These are phyloP conservation scores for Anticlea derivata DNA, from an alignment of 2,888 invertebrate genomes.

Conservation along the genomic window DNA sequence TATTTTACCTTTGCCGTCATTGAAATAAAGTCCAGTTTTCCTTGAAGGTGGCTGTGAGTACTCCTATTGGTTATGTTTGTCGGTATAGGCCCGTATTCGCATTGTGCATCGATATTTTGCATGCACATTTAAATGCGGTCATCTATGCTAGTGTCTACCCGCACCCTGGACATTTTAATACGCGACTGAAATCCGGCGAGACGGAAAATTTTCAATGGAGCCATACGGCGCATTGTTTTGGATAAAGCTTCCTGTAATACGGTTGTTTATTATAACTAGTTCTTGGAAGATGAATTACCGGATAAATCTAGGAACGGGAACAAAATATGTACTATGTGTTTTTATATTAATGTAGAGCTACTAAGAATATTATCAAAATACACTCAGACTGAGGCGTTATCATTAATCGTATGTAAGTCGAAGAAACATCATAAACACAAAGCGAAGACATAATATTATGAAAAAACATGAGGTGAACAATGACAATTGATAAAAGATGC, in stretches of 20 bases:
- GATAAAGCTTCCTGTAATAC: constrained; percentile 33
- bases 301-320: constrained; percentile 9
- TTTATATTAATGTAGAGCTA: too few species aligned
- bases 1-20: constrained; percentile 25
- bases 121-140: constrained; percentile 81
- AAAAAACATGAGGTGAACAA: not conserved
- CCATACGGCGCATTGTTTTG: constrained; percentile 44
- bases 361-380: too few species aligned
- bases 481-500: too few species aligned
- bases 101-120: constrained; percentile 79
- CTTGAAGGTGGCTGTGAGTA: constrained; percentile 32
- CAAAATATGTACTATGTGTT: too few species aligned
- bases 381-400: too few species aligned
- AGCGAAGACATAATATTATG: constrained; percentile 1
- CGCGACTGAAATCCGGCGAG: constrained; percentile 58
- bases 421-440: not conserved
- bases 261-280: constrained; percentile 21
- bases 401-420: too few species aligned
- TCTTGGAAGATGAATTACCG: constrained; percentile 21
- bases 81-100: constrained; percentile 63
- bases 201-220: constrained; percentile 54
- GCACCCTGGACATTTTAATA: constrained; percentile 59
- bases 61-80: constrained; percentile 43
- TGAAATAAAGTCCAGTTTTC: constrained; percentile 40
- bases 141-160: constrained; percentile 63